A percentile compares a stretch with the other conserved stretches of the same genome.
Conservation (phyloP, 2,888 invertebrate species). For the Apotomis betuletana region DNA sequence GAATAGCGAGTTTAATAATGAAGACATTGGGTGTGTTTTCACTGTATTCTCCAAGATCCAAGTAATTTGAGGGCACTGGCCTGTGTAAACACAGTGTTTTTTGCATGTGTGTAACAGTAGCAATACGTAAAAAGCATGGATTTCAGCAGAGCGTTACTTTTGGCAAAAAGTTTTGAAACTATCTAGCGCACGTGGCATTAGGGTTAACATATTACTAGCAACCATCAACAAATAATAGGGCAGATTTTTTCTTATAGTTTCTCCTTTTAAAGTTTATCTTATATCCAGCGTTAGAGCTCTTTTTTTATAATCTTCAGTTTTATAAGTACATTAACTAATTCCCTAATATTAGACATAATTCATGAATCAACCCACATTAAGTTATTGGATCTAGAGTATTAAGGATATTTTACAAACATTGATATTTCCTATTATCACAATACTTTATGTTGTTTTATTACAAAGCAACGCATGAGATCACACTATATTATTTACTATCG, state of each 20-base stretch:
- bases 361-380: too few species aligned
- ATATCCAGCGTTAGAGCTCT: too few species aligned
- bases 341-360: too few species aligned
- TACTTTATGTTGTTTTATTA: not conserved
- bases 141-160: constrained; percentile 58
- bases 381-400: too few species aligned
- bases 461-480: not conserved
- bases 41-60: constrained; percentile 22
- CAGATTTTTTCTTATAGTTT: too few species aligned
- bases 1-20: constrained; percentile 14
- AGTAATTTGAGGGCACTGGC: constrained; percentile 48
- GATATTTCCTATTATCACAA: not conserved
- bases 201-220: constrained; percentile 1
- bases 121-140: constrained; percentile 50
- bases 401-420: too few species aligned
- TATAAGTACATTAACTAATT: too few species aligned
- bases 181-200: constrained; percentile 16
- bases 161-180: constrained; percentile 54
- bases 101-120: constrained; percentile 51
- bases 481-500: not conserved
- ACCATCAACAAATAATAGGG: not conserved
- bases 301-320: too few species aligned
- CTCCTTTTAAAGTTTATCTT: too few species aligned
- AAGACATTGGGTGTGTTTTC: constrained; percentile 29
- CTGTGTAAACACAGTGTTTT: constrained; percentile 54